Evolutionary conservation across 2,113 vertebrate species (phyloP).

Genomic region (Puffinus mauretanicus): DNA sequence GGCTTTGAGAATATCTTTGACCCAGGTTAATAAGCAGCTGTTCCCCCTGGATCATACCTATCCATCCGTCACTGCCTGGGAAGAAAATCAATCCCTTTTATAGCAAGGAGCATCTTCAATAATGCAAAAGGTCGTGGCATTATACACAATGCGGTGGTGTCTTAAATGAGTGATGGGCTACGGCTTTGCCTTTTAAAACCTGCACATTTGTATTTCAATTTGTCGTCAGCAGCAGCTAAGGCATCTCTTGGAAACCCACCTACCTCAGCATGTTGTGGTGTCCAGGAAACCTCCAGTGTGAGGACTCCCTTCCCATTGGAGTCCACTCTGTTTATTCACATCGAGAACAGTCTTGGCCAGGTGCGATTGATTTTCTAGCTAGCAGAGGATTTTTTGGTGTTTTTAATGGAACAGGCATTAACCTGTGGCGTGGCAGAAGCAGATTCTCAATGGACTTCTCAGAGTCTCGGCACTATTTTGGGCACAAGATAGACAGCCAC

Average conservation of each 20-base stretch:
- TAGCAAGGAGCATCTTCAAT: not conserved
- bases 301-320: not conserved
- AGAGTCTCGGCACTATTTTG: not conserved
- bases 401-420: not conserved
- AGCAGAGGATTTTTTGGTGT: not conserved
- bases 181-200: not conserved
- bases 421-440: not conserved
- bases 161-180: not conserved
- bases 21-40: not conserved
- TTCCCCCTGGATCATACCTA: not conserved
- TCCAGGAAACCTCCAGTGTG: not conserved
- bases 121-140: not conserved
- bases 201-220: not conserved
- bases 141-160: accelerated
- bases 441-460: not conserved
- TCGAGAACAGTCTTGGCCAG: not conserved
- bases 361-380: not conserved
- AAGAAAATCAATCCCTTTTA: constrained; percentile 2
- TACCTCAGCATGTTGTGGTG: not conserved
- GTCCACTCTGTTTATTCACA: not conserved
- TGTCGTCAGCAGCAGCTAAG: not conserved
- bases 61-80: not conserved
- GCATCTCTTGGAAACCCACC: not conserved
- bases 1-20: not conserved
- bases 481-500: not conserved